Base-by-base conservation (phyloP, 2,797 vertebrate genomes). In the Allobates femoralis region DNA sequence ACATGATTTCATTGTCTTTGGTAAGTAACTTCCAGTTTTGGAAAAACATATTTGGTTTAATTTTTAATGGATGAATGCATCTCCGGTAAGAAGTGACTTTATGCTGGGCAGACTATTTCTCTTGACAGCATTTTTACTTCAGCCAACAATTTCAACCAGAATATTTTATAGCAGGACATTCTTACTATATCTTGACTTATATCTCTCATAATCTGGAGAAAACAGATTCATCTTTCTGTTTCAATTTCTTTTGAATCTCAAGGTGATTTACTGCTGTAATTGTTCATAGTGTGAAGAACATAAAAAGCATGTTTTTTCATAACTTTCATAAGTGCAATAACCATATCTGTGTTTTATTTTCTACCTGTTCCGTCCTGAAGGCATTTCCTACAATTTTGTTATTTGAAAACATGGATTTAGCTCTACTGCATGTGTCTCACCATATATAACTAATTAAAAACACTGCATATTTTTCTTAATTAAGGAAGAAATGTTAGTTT, bases 241-340 rank as follows among this genome's bases (percentile, higher is more conserved):
- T 81, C 85, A 82, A 86, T 86, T 86, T 86, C 71, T 76, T 86
- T 86, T 81, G 79, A 81, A 81, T 82, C 85, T 86, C 85, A 81
- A 77, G 69, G 71, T 86, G 85, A 86, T 86, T 86, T 86, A 86
- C 71, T 76, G 71, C 79, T 76, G 79, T 86, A 86, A 86, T 86
- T 86, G 85, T 76, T 82, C 85, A 86, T 82, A n/a, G 79, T 86
- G 58, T 67, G 56, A 81, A 86, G 85, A 81, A 81, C 78, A 86
- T 86, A 82, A 86, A 86, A 86, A 62, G 66, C 85, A 86, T 86
- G 79, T 86, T 86, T 86, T 81, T 86, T 86, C 78, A 81, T 81
- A 81, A 86, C 67, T 81, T 86, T 86, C 69, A 81, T 81, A 81
- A 86, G 53, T 67, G 74, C 71, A 86, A 86, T 86, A 86, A 81